Evolutionary conservation across 2,113 vertebrate species (phyloP), one percentile per base, ranked within the genome.

Genomic region (Chunga burmeisteri): DNA sequence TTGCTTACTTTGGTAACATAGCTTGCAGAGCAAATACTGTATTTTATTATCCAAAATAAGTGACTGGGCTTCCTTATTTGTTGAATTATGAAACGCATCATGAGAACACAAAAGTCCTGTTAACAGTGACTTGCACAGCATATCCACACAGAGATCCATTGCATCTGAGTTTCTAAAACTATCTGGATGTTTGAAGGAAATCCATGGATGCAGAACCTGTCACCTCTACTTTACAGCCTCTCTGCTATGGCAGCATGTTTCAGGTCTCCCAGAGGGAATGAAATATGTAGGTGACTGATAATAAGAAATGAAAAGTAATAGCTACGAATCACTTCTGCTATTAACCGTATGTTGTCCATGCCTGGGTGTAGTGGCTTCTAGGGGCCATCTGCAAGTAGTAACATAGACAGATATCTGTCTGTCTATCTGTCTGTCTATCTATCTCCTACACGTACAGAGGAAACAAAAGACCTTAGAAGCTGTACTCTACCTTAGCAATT

Each of bases 151-250:
- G 50, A 77, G 36, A 59, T 63, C 6, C 7, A 29, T 52, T 61
- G 3, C 40, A 65, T 19, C 14, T 3, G 2, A 10, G 1, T 80
- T 82, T 63, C 20, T 38, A 53, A 73, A 65, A 26, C 30, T 2
- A 0, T 10, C 10, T 26, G 9, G 29, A 3, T 65, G n/a, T 82
- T 63, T 72, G 44, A 73, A 86, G 30, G 30, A 72, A 75, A 50
- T 2, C 5, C 10, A 14, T 1, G 30, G 21, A 10, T 56, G 19
- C 21, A 66, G 11, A 49, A 53, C 4, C 7, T 36, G 12, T 2
- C 2, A 1, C 36, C 8, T 58, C 59, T 79, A 19, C 8, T 78
- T 21, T 56, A 11, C 14, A 65, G 7, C 5, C 0, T n/a, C 9
- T 52, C 13, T 7, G 29, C 13, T 86, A 42, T 7, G 8, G 25